A percentile compares a stretch with the other conserved stretches of the same genome.
Conservation (phyloP, 2,888 invertebrate genomes). For the Galeruca laticollis region DNA sequence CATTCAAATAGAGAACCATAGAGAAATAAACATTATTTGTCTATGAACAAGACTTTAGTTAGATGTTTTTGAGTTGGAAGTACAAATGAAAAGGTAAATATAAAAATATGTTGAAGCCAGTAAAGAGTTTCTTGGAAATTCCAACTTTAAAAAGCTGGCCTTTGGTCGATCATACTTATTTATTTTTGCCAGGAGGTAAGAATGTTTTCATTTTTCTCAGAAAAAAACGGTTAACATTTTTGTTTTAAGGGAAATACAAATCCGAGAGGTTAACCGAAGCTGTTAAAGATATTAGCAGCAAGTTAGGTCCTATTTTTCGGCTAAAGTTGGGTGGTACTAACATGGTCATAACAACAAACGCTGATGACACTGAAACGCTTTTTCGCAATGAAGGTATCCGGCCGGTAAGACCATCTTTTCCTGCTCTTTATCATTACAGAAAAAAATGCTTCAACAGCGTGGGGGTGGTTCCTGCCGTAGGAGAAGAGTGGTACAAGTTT, state of each 20-base stretch:
- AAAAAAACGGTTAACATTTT: background rate
- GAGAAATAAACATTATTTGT: too few relatives aligned
- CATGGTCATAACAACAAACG: slow-evolving; percentile 67
- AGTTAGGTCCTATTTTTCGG: slow-evolving; percentile 68
- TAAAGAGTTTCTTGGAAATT: slow-evolving; percentile 53
- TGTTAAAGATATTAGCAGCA: slow-evolving; percentile 63
- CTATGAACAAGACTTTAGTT: too few relatives aligned
- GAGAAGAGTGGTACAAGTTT: slow-evolving; percentile 71
- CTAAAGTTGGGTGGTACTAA: slow-evolving; percentile 65
- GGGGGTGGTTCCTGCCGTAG: slow-evolving; percentile 72
- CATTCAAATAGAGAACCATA: too few relatives aligned
- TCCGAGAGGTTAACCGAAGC: slow-evolving; percentile 65
- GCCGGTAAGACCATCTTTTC: slow-evolving; percentile 69
- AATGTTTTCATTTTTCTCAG: too few relatives aligned
- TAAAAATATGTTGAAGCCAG: slow-evolving; percentile 28
- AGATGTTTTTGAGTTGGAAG: too few relatives aligned
- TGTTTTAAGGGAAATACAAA: slow-evolving; percentile 61
- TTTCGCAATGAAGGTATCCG: slow-evolving; percentile 68
- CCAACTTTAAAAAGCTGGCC: slow-evolving; percentile 59
- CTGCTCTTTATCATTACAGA: slow-evolving; percentile 68
- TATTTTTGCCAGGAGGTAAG: slow-evolving; percentile 63
- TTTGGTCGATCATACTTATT: slow-evolving; percentile 61
- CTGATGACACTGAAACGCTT: slow-evolving; percentile 67
- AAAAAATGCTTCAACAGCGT: slow-evolving; percentile 65
- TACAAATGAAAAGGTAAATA: too few relatives aligned